These are phyloP conservation scores for Tryphoninae sp. DNA, from an alignment of 2,888 invertebrate species.

Conservation along the genomic window DNA sequence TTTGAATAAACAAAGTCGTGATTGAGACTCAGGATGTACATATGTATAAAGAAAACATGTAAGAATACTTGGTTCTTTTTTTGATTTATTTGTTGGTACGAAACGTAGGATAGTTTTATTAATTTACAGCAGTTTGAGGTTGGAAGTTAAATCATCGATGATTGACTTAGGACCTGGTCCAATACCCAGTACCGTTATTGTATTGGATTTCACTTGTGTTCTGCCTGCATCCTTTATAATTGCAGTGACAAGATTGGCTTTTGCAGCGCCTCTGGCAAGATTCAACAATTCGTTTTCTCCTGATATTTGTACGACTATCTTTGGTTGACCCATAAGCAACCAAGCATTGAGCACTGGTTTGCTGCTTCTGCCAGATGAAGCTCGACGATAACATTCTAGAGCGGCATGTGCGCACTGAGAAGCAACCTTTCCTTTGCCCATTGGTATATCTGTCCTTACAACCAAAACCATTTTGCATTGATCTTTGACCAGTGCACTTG, in stretches of 20 bases:
- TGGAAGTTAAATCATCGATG: constrained; percentile 85
- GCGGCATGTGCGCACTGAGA: constrained; percentile 92
- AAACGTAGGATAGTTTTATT: not conserved
- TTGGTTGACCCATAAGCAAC: constrained; percentile 87
- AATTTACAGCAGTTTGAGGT: constrained; percentile 85
- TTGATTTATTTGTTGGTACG: constrained; percentile 17
- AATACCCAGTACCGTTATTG: constrained; percentile 88
- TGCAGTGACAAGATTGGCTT: constrained; percentile 82
- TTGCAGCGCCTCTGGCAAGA: constrained; percentile 82
- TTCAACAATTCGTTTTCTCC: constrained; percentile 82
- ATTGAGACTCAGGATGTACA: constrained; percentile 30
- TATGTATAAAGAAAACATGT: constrained; percentile 25
- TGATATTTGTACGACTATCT: constrained; percentile 87
- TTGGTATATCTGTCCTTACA: constrained; percentile 88
- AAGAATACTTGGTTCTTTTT: constrained; percentile 23
- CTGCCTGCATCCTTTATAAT: constrained; percentile 86
- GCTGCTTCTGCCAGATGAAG: constrained; percentile 76
- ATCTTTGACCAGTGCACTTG: constrained; percentile 60
- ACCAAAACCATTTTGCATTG: constrained; percentile 87
- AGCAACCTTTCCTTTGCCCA: constrained; percentile 90
- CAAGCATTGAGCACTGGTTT: constrained; percentile 84
- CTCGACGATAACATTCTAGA: constrained; percentile 85
- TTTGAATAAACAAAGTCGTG: constrained; percentile 49
- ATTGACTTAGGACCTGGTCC: constrained; percentile 85
- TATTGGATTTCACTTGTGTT: constrained; percentile 87